phyloP scores from a whole-genome alignment of 1,140 invertebrate genomes.

The Drosophila eugracilis region DNA sequence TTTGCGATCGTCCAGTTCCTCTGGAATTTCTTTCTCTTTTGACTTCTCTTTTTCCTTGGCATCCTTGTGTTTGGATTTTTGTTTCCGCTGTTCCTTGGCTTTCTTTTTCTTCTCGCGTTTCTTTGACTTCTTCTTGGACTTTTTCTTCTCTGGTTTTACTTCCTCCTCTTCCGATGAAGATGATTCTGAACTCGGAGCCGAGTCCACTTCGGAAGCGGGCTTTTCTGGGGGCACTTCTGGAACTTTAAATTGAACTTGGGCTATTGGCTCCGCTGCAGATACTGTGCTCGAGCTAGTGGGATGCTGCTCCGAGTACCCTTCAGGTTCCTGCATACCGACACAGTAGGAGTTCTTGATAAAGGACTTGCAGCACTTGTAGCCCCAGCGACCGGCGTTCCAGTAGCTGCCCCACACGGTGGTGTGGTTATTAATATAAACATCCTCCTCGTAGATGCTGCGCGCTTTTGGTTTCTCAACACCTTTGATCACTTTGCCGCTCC shows the following conservation, averaged over 20 bases:
- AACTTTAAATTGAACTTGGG: constrained; percentile 5
- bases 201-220: constrained; percentile 79
- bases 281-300: constrained; percentile 73
- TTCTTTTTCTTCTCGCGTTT: constrained; percentile 87
- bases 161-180: constrained; percentile 69
- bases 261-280: constrained; percentile 16
- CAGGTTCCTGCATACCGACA: constrained; percentile 84
- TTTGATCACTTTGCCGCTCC: constrained; percentile 93
- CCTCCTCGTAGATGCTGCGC: constrained; percentile 96
- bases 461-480: constrained; percentile 95
- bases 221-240: constrained; percentile 15
- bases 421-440: constrained; percentile 96
- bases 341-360: constrained; percentile 89
- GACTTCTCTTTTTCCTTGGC: constrained; percentile 84
- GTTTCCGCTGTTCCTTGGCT: constrained; percentile 84
- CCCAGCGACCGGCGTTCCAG: constrained; percentile 97
- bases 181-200: constrained; percentile 45
- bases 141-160: constrained; percentile 84
- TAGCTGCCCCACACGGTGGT: constrained; percentile 97
- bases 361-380: constrained; percentile 98
- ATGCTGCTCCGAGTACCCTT: constrained; percentile 60
- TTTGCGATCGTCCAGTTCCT: constrained; percentile 94
- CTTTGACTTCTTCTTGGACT: constrained; percentile 89
- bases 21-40: constrained; percentile 86
- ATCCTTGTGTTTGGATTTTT: constrained; percentile 86